Evolutionary conservation across 2,888 invertebrate species (phyloP).

Genomic region (Thelaira solivaga): DNA sequence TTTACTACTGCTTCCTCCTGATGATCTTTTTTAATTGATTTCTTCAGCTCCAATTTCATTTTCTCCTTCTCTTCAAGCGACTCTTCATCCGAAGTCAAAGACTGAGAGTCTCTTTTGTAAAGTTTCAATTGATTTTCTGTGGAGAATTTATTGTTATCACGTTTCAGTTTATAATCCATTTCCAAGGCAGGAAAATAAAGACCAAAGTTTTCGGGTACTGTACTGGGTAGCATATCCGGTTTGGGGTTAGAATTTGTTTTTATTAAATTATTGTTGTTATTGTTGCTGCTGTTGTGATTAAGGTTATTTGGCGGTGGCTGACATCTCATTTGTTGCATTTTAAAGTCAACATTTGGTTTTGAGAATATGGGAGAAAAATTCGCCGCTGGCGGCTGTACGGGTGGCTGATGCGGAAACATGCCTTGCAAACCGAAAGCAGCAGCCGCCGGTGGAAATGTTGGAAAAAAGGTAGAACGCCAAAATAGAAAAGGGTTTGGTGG

Average conservation of each 20-base stretch:
- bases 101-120: constrained; percentile 31
- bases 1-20: constrained; percentile 15
- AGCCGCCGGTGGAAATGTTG: constrained; percentile 82
- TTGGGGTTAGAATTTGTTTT: constrained; percentile 62
- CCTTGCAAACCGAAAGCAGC: constrained; percentile 78
- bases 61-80: constrained; percentile 4
- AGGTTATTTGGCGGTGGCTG: constrained; percentile 16
- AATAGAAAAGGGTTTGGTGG: constrained; percentile 83
- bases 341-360: constrained; percentile 79
- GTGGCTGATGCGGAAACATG: constrained; percentile 79
- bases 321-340: constrained; percentile 68
- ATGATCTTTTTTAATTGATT: background rate
- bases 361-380: constrained; percentile 80
- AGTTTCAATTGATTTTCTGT: constrained; percentile 54
- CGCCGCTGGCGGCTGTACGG: constrained; percentile 68
- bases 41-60: constrained; percentile 60
- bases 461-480: constrained; percentile 81
- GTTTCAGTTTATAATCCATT: constrained; percentile 42
- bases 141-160: constrained; percentile 56
- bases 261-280: constrained; percentile 63
- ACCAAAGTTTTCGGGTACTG: constrained; percentile 43
- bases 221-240: constrained; percentile 66
- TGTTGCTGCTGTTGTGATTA: constrained; percentile 22
- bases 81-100: constrained; percentile 49
- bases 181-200: constrained; percentile 42